Evolutionary conservation across 2,888 invertebrate genomes (phyloP).

Genomic region (Drosophila colorata): DNA sequence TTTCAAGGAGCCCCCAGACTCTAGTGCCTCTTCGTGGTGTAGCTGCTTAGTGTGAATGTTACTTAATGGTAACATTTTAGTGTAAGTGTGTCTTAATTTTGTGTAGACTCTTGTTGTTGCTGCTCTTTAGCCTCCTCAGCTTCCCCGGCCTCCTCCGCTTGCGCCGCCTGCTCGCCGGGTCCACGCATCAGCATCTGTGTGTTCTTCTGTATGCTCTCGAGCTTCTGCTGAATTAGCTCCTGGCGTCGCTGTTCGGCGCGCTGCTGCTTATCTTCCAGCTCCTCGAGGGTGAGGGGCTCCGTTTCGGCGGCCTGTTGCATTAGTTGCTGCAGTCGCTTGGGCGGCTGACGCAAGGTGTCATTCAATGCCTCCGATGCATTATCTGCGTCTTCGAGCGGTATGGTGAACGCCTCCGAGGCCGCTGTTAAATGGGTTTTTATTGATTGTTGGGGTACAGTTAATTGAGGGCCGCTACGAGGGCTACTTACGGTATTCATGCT

Average conservation of each 20-base stretch:
- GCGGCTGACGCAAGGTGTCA: constrained; percentile 86
- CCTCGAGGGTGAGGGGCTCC: constrained; percentile 87
- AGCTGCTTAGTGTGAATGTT: background rate
- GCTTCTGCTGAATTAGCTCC: constrained; percentile 84
- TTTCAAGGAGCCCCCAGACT: background rate
- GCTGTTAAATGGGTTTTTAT: constrained; percentile 59
- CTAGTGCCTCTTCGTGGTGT: background rate
- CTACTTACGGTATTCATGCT: constrained; percentile 68
- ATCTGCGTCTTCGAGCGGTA: constrained; percentile 85
- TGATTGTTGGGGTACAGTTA: constrained; percentile 14
- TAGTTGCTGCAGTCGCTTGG: constrained; percentile 89
- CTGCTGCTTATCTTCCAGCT: constrained; percentile 90
- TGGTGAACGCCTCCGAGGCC: constrained; percentile 88
- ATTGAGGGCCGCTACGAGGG: too few species aligned
- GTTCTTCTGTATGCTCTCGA: constrained; percentile 83
- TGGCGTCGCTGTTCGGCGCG: constrained; percentile 90
- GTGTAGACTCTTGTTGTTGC: background rate
- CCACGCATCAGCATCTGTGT: constrained; percentile 85
- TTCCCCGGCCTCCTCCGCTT: constrained; percentile 81
- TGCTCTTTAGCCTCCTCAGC: constrained; percentile 38
- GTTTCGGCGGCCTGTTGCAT: constrained; percentile 86
- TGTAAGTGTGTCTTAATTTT: constrained; percentile 3
- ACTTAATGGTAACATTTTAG: background rate
- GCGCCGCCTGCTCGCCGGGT: constrained; percentile 12
- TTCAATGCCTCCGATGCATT: constrained; percentile 41